Base-by-base conservation (phyloP, 2,113 vertebrate species). In the Bos indicus region DNA sequence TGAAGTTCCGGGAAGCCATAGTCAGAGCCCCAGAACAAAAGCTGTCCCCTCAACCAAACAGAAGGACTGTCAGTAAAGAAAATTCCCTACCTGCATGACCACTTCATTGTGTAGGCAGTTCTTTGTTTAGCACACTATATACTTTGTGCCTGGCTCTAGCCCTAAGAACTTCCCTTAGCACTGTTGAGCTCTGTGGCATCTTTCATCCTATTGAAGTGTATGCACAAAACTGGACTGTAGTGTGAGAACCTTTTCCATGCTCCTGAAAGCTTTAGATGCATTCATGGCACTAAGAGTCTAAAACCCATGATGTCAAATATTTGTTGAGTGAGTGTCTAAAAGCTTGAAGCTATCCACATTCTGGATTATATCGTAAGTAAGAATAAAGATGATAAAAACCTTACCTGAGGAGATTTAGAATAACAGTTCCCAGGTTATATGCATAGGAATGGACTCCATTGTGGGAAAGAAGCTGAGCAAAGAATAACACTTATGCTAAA, bases 231-330 rank as follows among this genome's bases (percentile, higher is more conserved):
- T 64, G 9, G 26, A 43, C 36, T 91, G 52, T 56, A 14, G 21
- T 82, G 26, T 43, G 14, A 88, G 48, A 62, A 56, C 17, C 10
- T 59, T 82, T 52, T 82, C 30, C 14, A 92, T 1, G 51, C 48
- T 9, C 28, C 33, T 91, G 12, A 59, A 85, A 17, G 23, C 28
- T 83, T 93, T 91, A 62, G 9, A 94, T 95, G 46, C 89, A 62
- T 85, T 91, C n/a, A 43, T 64, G 84, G 13, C 15, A 82, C 13
- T 43, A 74, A 71, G 6, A 43, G 7, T 56, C 23, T 74, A 67
- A 88, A 78, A 7, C 40, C 2, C n/a, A 62, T 43, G 30, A 71
- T 84, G 74, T 96, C 36, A 95, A 95, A 67, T 71, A 59, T 46
- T 93, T 94, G 28, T 87, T 92, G n/a, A 60, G 3, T 77, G n/a